Evolutionary conservation across 64 coral and sea anemone genomes (phyloP).

Genomic region (Stylophora pistillata): DNA sequence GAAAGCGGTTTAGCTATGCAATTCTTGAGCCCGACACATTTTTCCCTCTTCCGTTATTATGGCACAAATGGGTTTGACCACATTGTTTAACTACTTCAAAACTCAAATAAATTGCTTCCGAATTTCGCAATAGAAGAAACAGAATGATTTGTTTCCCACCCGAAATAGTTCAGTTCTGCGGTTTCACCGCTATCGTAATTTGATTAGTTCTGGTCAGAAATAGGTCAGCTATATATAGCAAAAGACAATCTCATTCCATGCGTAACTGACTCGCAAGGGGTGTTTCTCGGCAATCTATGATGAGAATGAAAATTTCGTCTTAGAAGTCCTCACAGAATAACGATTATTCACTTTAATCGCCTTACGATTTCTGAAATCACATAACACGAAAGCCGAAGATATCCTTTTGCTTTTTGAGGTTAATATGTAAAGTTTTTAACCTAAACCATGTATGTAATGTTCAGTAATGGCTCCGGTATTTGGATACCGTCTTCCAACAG

Average conservation of each 20-base stretch:
- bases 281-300: no score
- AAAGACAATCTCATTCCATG: not conserved
- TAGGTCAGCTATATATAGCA: not conserved
- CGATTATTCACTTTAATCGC: no score
- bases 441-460: no score
- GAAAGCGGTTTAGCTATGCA: not conserved
- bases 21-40: not conserved
- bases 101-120: not conserved
- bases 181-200: not conserved
- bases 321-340: no score
- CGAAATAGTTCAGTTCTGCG: not conserved
- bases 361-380: no score
- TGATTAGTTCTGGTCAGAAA: not conserved
- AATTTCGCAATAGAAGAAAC: not conserved
- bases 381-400: no score
- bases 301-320: no score
- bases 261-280: not conserved
- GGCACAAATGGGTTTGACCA: not conserved
- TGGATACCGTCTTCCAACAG: no score
- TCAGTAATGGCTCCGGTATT: no score
- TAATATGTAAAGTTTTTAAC: no score
- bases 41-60: not conserved
- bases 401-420: no score
- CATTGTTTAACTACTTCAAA: not conserved
- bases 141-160: not conserved